Conservation (phyloP, 2,113 vertebrate species). For the Hemiscyllium ocellatum region DNA sequence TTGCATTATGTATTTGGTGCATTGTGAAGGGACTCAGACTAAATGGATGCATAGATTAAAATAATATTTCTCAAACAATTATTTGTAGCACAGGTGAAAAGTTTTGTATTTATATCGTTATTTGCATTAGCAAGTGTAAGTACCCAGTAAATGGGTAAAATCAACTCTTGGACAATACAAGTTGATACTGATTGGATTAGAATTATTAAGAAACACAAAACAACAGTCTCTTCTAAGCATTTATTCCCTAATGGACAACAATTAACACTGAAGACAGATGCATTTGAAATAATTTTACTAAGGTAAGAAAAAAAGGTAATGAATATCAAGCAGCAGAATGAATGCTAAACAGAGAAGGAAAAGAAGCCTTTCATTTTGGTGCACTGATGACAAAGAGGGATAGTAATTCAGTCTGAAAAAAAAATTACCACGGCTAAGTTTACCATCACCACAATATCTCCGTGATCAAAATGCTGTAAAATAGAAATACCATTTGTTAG, state of each 20-base stretch:
- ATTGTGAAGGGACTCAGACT: constrained; percentile 22
- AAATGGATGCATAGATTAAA: constrained; percentile 22
- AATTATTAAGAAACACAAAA: constrained; percentile 58
- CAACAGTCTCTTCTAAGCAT: constrained; percentile 80
- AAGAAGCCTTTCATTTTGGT: constrained; percentile 96
- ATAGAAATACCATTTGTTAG: constrained; percentile 99
- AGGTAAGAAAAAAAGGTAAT: constrained; percentile 65
- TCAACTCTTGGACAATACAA: constrained; percentile 69
- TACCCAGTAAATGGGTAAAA: constrained; percentile 59
- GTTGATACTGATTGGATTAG: constrained; percentile 60
- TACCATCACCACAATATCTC: constrained; percentile 99
- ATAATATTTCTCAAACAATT: constrained; percentile 7
- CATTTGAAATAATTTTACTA: constrained; percentile 57
- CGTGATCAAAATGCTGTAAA: constrained; percentile 99
- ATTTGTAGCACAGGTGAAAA: neutral
- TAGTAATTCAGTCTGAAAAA: constrained; percentile 98
- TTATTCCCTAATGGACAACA: constrained; percentile 86
- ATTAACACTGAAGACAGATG: constrained; percentile 61
- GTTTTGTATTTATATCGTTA: constrained; percentile 38
- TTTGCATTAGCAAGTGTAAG: constrained; percentile 69
- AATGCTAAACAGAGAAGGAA: constrained; percentile 92
- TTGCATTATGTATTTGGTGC: constrained; percentile 2
- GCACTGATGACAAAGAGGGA: constrained; percentile 93
- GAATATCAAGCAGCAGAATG: constrained; percentile 99
- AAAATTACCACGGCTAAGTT: constrained; percentile 99